Evolutionary conservation across 2,888 invertebrate species (phyloP), one percentile per base, ranked within the genome.

Genomic region (Neoaliturus tenellus): DNA sequence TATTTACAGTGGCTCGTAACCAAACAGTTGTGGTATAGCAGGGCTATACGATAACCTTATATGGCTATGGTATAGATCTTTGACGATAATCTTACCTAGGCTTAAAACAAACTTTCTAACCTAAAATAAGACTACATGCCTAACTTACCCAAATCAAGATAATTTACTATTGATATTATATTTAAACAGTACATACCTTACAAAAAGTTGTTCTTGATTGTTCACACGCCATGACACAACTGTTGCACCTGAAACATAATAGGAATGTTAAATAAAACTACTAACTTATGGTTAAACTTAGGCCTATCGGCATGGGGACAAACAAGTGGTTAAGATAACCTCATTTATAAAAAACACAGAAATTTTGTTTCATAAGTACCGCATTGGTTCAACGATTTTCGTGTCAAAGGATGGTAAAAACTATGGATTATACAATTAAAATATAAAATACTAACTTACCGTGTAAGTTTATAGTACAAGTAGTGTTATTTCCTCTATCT

Each of bases 151-250:
- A n/a, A n/a, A n/a, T n/a, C n/a, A n/a, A n/a, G n/a, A n/a, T n/a
- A n/a, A n/a, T n/a, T n/a, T n/a, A n/a, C n/a, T n/a, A n/a, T n/a
- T n/a, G n/a, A 25, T 67, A 33, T 17, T 31, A 58, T 28, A 23
- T 4, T 10, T 20, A 23, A 58, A 67, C 12, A 73, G 17, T 75
- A 3, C 93, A 93, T 93, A 98, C 98, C 98, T 98, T 89, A 98
- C 97, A 93, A 98, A 98, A 90, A 98, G 93, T 90, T 98, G 97
- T 91, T 98, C 98, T 91, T 98, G 97, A 92, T 98, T 98, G 91
- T 97, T 97, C 86, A 98, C 98, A 89, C 98, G 93, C 98, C 98
- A 98, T 90, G 98, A 98, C 87, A 98, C 98, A 87, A 98, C 96
- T 83, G 98, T 98, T 87, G 98, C 98, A 91, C 98, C 98, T 98